phyloP scores from a whole-genome alignment of 2,888 invertebrate genomes.

The Lamproptera curius region DNA sequence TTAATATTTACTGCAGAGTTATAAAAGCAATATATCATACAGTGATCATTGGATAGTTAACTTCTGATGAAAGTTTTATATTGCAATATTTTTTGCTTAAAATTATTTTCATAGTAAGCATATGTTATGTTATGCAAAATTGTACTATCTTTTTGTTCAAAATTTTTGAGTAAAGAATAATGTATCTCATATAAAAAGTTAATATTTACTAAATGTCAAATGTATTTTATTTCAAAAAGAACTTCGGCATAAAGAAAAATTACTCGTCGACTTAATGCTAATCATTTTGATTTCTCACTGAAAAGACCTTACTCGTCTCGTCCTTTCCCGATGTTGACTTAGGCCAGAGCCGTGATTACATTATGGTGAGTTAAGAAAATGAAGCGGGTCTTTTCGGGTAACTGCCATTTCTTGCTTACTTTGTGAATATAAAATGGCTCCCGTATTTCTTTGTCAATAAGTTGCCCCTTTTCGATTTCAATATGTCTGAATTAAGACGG shows the following conservation, averaged over 20 bases:
- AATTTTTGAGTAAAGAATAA: too few relatives aligned
- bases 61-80: too few relatives aligned
- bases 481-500: neutral
- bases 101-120: too few relatives aligned
- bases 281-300: conserved; percentile 11
- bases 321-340: conserved; percentile 13
- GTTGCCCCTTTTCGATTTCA: neutral
- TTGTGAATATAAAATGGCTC: conserved; percentile 12
- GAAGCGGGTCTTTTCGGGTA: conserved; percentile 4
- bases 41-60: too few relatives aligned
- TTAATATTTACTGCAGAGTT: too few relatives aligned
- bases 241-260: neutral
- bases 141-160: too few relatives aligned
- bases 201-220: too few relatives aligned
- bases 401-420: conserved; percentile 11
- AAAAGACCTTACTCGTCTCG: conserved; percentile 1
- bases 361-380: conserved; percentile 18
- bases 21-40: too few relatives aligned
- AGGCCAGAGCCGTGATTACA: conserved; percentile 12
- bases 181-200: too few relatives aligned
- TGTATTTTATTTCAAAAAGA: too few relatives aligned
- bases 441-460: conserved; percentile 1
- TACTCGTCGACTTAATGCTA: neutral
- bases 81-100: too few relatives aligned
- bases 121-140: too few relatives aligned